Evolutionary conservation across 2,888 invertebrate genomes (phyloP), one percentile per base, ranked within the genome.

Genomic region (Trachelus stipa): DNA sequence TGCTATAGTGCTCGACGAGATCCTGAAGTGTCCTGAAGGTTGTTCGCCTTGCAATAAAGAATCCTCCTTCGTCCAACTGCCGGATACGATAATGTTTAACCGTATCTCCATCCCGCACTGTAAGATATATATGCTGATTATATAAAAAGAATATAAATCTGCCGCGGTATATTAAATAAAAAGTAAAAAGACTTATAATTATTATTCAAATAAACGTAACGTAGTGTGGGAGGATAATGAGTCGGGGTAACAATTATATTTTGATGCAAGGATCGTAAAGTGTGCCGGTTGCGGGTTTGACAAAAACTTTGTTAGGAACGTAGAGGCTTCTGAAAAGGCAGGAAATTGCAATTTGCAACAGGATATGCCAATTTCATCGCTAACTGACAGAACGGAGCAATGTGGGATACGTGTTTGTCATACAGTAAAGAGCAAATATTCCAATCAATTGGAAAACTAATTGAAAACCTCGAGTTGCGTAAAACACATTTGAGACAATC

Each of bases 1-100:
- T 96, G 92, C 97, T 97, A 93, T 99, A 99, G 92, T 99, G 98
- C 88, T 98, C 98, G 73, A 99, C 99, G 77, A 99, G 94, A 92
- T 99, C 99, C 92, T 98, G 98, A 76, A 99, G 94, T 23, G 98
- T 98, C 87, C 98, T 95, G 94, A 99, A 99, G 83, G 99, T 98
- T 87, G 98, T 98, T 91, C 99, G 95, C 87, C 99, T 94, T 79
- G 99, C 99, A 89, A 99, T 99, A 94, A 99, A 99, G 94, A 99
- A 99, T 77, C 99, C 99, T 81, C 99, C 97, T 92, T 99, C 99
- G 92, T 99, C 99, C 90, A 99, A 93, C 92, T 99, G 99, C 87
- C 99, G 94, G 92, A 99, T 99, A 90, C 99, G 96, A 93, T 99
- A 99, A 93, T 99, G 99, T 92, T 99, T 99, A 81, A 99, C 99